Evolutionary conservation across 2,797 vertebrate species (phyloP).

Genomic region (Novumbra hubbsi): DNA sequence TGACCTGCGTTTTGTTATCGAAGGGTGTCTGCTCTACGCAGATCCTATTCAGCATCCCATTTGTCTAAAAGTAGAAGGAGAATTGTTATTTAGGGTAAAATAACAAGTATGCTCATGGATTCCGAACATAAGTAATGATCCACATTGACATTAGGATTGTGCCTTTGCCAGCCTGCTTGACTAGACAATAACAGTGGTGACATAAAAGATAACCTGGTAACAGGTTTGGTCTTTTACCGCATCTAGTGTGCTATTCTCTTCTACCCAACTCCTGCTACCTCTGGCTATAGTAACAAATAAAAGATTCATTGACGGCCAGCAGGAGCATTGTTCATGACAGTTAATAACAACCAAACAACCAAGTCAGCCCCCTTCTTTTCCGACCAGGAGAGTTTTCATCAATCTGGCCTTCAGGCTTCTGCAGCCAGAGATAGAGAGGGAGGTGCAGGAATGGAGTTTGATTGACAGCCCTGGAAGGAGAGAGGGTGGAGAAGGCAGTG

Average conservation of each 20-base stretch:
- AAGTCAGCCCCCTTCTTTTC: slow-evolving; percentile 6
- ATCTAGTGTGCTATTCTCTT: not conserved
- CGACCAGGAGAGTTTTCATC: slow-evolving; percentile 14
- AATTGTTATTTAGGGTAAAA: not conserved
- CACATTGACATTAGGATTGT: not conserved
- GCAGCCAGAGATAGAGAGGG: not conserved
- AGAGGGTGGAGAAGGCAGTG: not conserved
- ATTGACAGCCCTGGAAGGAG: not conserved
- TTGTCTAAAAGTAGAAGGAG: slow-evolving; percentile 69
- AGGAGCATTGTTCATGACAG: slow-evolving; percentile 1
- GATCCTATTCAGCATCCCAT: slow-evolving; percentile 83
- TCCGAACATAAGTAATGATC: not conserved
- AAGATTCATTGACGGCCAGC: not conserved
- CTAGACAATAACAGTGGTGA: not conserved
- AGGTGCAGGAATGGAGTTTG: not conserved
- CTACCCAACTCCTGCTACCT: not conserved
- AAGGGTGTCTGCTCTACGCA: slow-evolving; percentile 89
- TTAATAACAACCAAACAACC: not conserved
- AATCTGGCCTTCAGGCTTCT: slow-evolving; percentile 25
- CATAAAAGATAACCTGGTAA: not conserved
- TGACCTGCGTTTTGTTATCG: slow-evolving; percentile 87
- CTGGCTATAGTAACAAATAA: not conserved
- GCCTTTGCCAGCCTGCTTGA: not conserved
- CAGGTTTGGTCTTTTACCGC: not conserved
- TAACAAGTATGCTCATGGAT: not conserved